These are phyloP conservation scores for Cavia aperea DNA, from an alignment of 2,113 vertebrate genomes.

Conservation along the genomic window DNA sequence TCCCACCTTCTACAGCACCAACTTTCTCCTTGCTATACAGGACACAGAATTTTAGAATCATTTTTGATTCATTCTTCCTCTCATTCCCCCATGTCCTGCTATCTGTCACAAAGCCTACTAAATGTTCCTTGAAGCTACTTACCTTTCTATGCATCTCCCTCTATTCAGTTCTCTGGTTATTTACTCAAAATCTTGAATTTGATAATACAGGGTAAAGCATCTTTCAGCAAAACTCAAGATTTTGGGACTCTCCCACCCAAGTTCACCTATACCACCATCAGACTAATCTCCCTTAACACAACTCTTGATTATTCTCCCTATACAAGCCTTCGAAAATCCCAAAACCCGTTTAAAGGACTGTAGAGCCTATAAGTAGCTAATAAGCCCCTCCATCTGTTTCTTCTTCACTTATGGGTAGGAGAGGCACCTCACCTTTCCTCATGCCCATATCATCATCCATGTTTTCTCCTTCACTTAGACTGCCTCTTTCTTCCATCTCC, in stretches of 20 bases:
- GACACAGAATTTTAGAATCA: neutral
- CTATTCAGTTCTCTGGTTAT: neutral
- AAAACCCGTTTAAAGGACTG: neutral
- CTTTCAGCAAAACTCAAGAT: constrained; percentile 17
- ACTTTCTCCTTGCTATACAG: neutral
- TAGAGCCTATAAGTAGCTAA: neutral
- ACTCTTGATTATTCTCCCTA: neutral
- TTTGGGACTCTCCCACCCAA: neutral
- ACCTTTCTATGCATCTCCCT: neutral
- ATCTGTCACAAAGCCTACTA: neutral
- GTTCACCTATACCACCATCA: neutral
- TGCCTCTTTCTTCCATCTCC: neutral
- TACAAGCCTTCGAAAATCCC: neutral
- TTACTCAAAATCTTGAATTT: neutral
- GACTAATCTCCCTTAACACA: neutral
- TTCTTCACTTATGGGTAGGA: neutral
- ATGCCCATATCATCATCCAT: neutral
- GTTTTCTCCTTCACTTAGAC: neutral
- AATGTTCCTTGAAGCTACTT: neutral
- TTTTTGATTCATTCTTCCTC: neutral
- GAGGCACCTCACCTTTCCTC: neutral
- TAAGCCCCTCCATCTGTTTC: neutral
- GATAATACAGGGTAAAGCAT: neutral
- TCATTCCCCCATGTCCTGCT: neutral
- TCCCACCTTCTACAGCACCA: neutral